These are phyloP conservation scores for Orgyia antiqua DNA, from an alignment of 2,888 invertebrate species.

Conservation along the genomic window DNA sequence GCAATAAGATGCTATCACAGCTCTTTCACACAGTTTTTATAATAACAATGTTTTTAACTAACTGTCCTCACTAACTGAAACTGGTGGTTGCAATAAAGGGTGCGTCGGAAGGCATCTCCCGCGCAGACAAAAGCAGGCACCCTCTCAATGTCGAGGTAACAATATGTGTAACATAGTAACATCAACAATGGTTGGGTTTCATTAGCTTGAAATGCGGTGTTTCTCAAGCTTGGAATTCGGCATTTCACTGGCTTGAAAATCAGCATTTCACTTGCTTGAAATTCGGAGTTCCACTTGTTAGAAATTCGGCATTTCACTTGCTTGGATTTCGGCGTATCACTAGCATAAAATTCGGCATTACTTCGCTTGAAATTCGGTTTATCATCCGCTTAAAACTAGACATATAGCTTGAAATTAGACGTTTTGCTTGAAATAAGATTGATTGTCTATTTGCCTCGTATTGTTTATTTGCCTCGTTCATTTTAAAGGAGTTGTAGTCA, in stretches of 20 bases:
- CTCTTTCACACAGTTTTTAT: neutral
- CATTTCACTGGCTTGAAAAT: neutral
- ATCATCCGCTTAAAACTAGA: too few relatives aligned
- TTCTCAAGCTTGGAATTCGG: neutral
- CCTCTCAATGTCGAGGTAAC: constrained; percentile 82
- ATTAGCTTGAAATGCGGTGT: constrained; percentile 1
- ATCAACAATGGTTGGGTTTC: constrained; percentile 1
- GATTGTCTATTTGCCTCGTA: too few relatives aligned
- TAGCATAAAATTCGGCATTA: too few relatives aligned
- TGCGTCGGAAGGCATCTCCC: constrained; percentile 86
- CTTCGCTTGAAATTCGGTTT: too few relatives aligned
- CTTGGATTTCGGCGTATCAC: too few relatives aligned
- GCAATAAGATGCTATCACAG: neutral
- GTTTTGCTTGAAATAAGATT: neutral
- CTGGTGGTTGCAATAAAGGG: constrained; percentile 69
- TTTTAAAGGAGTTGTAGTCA: too few relatives aligned
- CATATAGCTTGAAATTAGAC: neutral
- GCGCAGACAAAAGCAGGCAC: constrained; percentile 77
- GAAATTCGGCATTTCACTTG: too few relatives aligned
- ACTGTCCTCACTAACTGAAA: constrained; percentile 23
- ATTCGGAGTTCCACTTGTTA: too few relatives aligned
- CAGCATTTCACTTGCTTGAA: too few relatives aligned
- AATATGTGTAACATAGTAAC: constrained; percentile 1
- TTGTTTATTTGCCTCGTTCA: too few relatives aligned
- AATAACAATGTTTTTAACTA: constrained; percentile 4